Conservation (phyloP, 2,113 vertebrate genomes). For the Pangasianodon gigas region DNA sequence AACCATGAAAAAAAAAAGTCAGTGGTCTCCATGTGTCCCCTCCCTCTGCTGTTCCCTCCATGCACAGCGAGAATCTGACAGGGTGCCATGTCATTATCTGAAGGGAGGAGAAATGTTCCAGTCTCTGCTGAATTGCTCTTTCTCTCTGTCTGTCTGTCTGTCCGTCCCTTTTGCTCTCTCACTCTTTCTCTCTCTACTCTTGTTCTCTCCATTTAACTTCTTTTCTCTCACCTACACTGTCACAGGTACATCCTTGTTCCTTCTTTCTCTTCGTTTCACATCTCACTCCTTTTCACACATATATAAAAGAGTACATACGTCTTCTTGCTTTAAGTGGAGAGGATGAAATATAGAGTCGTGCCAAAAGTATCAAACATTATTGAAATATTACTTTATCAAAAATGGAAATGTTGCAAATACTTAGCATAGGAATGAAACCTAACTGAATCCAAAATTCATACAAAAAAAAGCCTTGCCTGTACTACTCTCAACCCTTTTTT, state of each 20-base stretch:
- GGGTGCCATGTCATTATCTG: constrained; percentile 54
- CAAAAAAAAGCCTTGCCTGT: not conserved
- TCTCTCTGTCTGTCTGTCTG: constrained; percentile 34
- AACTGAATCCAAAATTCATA: not conserved
- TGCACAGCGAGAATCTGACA: constrained; percentile 54
- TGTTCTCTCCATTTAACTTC: not conserved
- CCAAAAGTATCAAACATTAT: not conserved
- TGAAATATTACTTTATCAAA: not conserved
- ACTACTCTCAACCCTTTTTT: not conserved
- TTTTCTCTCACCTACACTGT: not conserved
- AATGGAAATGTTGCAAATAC: not conserved
- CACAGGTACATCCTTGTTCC: constrained; percentile 13
- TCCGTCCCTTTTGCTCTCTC: constrained; percentile 21
- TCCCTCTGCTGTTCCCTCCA: constrained; percentile 46
- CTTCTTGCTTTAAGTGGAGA: not conserved
- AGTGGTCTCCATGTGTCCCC: constrained; percentile 6
- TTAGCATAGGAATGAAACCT: not conserved
- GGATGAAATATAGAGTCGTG: not conserved
- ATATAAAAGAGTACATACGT: not conserved
- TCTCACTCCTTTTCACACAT: not conserved
- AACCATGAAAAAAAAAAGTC: constrained; percentile 31
- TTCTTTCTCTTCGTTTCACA: not conserved
- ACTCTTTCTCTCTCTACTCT: constrained; percentile 21
- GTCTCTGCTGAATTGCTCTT: constrained; percentile 49
- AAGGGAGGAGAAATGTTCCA: constrained; percentile 49